Evolutionary conservation across 2,797 vertebrate species (phyloP), one percentile per base, ranked within the genome.

Genomic region (Macroramphosus scolopax): DNA sequence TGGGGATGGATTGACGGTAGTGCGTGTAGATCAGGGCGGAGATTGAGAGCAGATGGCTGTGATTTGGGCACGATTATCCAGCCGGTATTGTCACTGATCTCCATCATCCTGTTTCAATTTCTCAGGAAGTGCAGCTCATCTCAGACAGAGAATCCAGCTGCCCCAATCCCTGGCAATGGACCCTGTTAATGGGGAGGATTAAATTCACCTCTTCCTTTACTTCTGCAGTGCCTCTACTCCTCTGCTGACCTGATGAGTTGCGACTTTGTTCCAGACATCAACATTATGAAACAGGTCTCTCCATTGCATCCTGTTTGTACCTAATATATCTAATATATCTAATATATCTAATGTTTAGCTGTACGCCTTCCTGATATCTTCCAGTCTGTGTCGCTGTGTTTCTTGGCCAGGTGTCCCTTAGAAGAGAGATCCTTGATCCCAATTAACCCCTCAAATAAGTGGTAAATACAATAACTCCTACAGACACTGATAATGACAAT

Each of bases 21-120:
- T 5, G 5, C 78, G 61, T 62, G 68, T 80, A 82, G 87, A 86
- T 91, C 55, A 68, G 80, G 15, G 36, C 20, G 75, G 88, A 86
- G 87, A 89, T 90, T 75, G 79, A 81, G 71, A 91, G 85, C 89
- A 91, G 90, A 91, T 92, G 90, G 88, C 76, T 42, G 81, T 46
- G 60, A 85, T 89, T 87, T 85, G 72, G 83, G 51, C 11, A 75
- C 58, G 81, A 81, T 90, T 88, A 90, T 89, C 90, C 80, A 80
- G 52, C 58, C 77, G 71, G 76, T 80, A 84, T 84, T 89, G 84
- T 82, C 88, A 88, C 68, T 91, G 88, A 90, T 90, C 83, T 80
- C 82, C 68, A 38, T 85, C 86, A 86, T 87, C 88, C 77, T 55
- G 75, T 88, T 87, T 90, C 83, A 86, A 86, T 89, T 77, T 77